These are phyloP conservation scores for Drosophila subquinaria DNA, from an alignment of 2,888 invertebrate genomes.

Conservation along the genomic window DNA sequence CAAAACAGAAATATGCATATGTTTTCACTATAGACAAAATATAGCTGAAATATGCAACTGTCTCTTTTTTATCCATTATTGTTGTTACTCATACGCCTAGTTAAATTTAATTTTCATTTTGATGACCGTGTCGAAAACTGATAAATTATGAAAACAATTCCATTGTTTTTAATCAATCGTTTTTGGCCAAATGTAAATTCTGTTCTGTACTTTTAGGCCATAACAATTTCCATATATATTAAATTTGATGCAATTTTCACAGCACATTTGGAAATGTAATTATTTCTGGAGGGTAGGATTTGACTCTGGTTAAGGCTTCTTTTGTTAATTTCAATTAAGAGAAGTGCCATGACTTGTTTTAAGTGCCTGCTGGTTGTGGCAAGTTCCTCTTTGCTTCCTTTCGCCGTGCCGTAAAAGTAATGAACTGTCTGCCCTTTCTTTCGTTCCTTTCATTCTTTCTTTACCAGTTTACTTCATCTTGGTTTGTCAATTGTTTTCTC, in stretches of 20 bases:
- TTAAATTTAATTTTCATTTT: constrained; percentile 13
- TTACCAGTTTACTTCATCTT: constrained; percentile 17
- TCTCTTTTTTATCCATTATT: not conserved
- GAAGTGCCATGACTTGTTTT: constrained; percentile 10
- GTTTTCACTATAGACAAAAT: constrained; percentile 6
- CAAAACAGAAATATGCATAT: constrained; percentile 10
- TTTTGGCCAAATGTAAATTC: constrained; percentile 23
- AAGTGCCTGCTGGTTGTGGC: constrained; percentile 2
- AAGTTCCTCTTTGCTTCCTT: constrained; percentile 6
- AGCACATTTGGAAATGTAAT: constrained; percentile 1
- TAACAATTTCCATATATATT: constrained; percentile 9
- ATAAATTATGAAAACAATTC: constrained; percentile 14
- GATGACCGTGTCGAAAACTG: constrained; percentile 23
- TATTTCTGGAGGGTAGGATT: constrained; percentile 3
- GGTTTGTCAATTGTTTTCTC: constrained; percentile 22
- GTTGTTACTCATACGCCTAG: constrained; percentile 29
- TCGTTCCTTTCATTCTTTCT: not conserved
- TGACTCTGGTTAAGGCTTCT: constrained; percentile 8
- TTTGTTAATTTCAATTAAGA: constrained; percentile 45
- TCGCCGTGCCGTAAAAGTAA: constrained; percentile 10
- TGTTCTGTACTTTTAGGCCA: constrained; percentile 15
- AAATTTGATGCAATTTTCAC: constrained; percentile 7
- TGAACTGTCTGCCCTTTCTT: not conserved
- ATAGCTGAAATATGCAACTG: constrained; percentile 26
- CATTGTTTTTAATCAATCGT: constrained; percentile 13